Conservation (phyloP, 2,797 vertebrate genomes). For the Amphiprion clarkii region DNA sequence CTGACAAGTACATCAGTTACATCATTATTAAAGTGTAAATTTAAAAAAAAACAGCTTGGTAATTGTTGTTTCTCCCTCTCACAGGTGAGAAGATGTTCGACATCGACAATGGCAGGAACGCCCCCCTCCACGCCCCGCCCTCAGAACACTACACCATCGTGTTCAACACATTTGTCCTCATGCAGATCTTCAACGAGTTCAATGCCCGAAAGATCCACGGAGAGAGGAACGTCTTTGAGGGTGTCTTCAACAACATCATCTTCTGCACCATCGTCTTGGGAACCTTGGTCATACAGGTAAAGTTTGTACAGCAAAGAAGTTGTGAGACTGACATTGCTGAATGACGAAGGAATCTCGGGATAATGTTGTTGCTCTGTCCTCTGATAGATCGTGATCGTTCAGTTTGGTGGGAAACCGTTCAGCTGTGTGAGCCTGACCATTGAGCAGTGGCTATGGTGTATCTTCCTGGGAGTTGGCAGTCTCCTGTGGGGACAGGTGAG, state of each 20-base stretch:
- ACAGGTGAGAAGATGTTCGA: constrained; percentile 94
- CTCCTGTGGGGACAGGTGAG: constrained; percentile 97
- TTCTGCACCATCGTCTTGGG: constrained; percentile 95
- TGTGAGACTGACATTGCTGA: not conserved
- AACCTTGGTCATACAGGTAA: constrained; percentile 93
- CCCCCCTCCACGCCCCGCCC: constrained; percentile 93
- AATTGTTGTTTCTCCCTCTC: not conserved
- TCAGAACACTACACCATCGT: constrained; percentile 98
- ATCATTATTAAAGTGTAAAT: not conserved
- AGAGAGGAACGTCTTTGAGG: constrained; percentile 96
- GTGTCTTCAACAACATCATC: constrained; percentile 95
- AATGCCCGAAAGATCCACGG: constrained; percentile 98
- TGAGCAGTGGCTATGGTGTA: constrained; percentile 98
- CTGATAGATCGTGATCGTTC: constrained; percentile 92
- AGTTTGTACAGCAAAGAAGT: too few relatives aligned
- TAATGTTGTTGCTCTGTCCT: not conserved
- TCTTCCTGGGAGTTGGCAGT: constrained; percentile 94
- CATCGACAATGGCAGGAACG: constrained; percentile 93
- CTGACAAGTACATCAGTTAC: not conserved
- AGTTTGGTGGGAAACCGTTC: constrained; percentile 96
- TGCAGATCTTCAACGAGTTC: constrained; percentile 99
- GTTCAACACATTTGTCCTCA: constrained; percentile 98
- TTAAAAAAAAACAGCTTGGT: not conserved
- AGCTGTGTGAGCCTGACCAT: constrained; percentile 91
- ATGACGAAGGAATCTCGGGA: not conserved